Conservation (phyloP, 2,113 vertebrate genomes). For the Pygoscelis adeliae region DNA sequence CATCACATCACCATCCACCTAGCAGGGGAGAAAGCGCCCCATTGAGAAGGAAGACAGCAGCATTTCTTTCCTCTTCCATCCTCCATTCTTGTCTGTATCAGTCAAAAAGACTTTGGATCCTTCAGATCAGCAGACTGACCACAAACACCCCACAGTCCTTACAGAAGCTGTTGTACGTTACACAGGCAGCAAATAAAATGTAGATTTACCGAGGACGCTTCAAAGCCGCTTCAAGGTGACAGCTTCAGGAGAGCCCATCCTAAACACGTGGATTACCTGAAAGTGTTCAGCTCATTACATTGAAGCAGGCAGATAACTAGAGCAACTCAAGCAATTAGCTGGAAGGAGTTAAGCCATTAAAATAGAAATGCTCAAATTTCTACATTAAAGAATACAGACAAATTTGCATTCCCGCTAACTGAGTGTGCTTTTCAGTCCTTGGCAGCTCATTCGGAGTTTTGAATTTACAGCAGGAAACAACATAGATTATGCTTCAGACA, state of each 20-base stretch:
- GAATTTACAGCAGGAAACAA: conserved; percentile 7
- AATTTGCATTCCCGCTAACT: background rate
- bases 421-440: background rate
- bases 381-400: background rate
- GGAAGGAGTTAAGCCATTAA: background rate
- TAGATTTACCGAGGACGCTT: background rate
- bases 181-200: background rate
- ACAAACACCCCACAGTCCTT: background rate
- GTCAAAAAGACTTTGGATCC: background rate
- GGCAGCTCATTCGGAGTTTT: background rate
- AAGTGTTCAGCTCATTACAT: background rate
- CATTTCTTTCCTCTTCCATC: background rate
- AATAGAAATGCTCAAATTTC: background rate
- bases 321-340: background rate
- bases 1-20: background rate
- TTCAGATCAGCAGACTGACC: background rate
- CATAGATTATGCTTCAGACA: background rate
- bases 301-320: background rate
- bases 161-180: background rate
- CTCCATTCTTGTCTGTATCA: background rate
- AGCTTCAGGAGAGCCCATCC: background rate
- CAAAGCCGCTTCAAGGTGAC: background rate
- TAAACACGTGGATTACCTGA: background rate
- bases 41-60: background rate
- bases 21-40: background rate